Base-by-base conservation (phyloP, 1,140 invertebrate genomes). In the Hycleus phaleratus region DNA sequence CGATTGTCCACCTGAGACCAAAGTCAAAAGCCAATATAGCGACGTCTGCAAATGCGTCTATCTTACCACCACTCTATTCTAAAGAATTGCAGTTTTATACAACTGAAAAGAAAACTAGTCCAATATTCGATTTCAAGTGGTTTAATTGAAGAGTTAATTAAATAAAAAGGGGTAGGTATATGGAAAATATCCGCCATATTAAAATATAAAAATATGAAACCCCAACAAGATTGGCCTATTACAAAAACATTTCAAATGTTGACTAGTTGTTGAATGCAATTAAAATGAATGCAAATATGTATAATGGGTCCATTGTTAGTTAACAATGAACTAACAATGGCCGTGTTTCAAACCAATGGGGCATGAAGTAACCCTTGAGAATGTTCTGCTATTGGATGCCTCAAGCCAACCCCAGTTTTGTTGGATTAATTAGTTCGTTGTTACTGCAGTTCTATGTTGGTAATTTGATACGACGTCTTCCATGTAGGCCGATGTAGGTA, bases 201-300 rank as follows among this genome's bases (percentile, higher is more conserved):
- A 4, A 32, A 32, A 7, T 5, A 32, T 5, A 32, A 32, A 32
- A 32, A 32, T 7, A 32, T 4, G 7, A 32, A 32, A 32, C 32
- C 32, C 7, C 32, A 32, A 32, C 32, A 32, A 32, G 32, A 32
- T 32, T 32, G 32, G 32, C 32, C 32, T 32, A 32, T 32, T 32
- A 32, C 32, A 32, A 7, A 18, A 32, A 32, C 32, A 32, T 32
- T 32, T 32, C 32, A 32, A 18, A 32, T 32, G 62, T 60, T 65
- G 63, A 67, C 63, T 67, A 65, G 65, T 65, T 65, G 65, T 65
- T 65, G 63, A 65, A 64, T 62, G 59, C 60, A 64, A 62, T 65
- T 65, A 65, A 58, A 39, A 58, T 61, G 64, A 63, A 66, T 66
- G 61, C 62, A 64, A 63, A 64, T 62, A 47, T 58, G 54, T 52